Conservation (phyloP, 2,113 vertebrate species). For the Aspiorhynchus laticeps region DNA sequence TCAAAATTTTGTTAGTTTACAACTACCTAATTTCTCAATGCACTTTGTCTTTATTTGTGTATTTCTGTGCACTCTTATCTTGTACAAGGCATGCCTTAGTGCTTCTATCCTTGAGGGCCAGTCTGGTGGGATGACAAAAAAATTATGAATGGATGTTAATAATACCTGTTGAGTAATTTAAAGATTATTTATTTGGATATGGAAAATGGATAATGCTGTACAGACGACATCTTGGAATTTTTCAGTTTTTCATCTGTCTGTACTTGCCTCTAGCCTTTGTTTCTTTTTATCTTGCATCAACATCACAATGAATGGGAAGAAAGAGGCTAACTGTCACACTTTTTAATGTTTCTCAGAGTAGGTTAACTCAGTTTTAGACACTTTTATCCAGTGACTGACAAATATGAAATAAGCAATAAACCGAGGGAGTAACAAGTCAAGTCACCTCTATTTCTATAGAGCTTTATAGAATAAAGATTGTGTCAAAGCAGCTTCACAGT, state of each 20-base stretch:
- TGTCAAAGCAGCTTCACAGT: not conserved
- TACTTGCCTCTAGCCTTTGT: not conserved
- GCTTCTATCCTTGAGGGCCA: not conserved
- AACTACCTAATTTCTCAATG: not conserved
- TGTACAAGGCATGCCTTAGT: not conserved
- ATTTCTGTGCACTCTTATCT: not conserved
- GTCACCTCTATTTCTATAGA: not conserved
- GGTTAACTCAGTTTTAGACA: not conserved
- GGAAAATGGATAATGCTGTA: not conserved
- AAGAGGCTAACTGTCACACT: not conserved
- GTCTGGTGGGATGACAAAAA: not conserved
- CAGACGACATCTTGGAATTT: not conserved
- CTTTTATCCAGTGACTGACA: not conserved
- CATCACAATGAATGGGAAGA: not conserved
- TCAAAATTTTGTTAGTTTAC: not conserved
- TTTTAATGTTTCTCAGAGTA: slow-evolving; percentile 2
- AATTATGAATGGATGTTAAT: not conserved
- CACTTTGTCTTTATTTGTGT: not conserved
- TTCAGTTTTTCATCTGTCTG: not conserved
- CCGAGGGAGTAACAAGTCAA: not conserved
- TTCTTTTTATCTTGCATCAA: not conserved
- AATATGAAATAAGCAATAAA: not conserved
- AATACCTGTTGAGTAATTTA: not conserved
- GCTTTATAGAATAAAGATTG: too few relatives aligned
- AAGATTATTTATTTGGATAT: not conserved